These are phyloP conservation scores for Sebastes alutus DNA, from an alignment of 2,797 vertebrate genomes.

Conservation along the genomic window DNA sequence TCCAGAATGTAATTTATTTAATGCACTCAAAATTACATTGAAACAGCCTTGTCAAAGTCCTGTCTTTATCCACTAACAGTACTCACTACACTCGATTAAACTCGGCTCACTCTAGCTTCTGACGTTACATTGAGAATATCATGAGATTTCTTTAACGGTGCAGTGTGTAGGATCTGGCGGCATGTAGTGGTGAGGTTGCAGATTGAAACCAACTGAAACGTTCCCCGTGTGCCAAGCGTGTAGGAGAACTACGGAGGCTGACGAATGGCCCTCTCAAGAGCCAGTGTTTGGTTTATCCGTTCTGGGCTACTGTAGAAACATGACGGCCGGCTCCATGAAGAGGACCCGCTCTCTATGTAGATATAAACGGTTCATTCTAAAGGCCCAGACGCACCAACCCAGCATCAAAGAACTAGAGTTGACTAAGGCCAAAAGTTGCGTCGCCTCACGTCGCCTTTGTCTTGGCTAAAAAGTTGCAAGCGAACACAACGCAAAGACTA, in stretches of 20 bases:
- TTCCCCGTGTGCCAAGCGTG: background rate
- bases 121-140: background rate
- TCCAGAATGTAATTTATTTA: conserved; percentile 67
- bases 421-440: too few relatives aligned
- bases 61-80: conserved; percentile 42
- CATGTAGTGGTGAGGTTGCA: background rate
- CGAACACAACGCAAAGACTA: too few relatives aligned
- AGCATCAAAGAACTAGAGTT: too few relatives aligned
- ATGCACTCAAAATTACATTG: conserved; percentile 7
- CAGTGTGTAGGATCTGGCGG: background rate
- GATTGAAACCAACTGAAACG: too few relatives aligned
- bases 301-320: background rate
- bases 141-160: background rate
- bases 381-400: too few relatives aligned
- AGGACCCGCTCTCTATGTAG: background rate
- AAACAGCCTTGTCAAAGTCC: conserved; percentile 11
- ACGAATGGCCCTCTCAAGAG: background rate
- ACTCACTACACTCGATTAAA: conserved; percentile 12
- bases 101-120: background rate
- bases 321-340: background rate
- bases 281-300: background rate
- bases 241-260: background rate
- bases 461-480: too few relatives aligned
- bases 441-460: too few relatives aligned
- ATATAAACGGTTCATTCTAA: background rate